Evolutionary conservation across 1,140 invertebrate genomes (phyloP).

Genomic region (Orussus abietinus): DNA sequence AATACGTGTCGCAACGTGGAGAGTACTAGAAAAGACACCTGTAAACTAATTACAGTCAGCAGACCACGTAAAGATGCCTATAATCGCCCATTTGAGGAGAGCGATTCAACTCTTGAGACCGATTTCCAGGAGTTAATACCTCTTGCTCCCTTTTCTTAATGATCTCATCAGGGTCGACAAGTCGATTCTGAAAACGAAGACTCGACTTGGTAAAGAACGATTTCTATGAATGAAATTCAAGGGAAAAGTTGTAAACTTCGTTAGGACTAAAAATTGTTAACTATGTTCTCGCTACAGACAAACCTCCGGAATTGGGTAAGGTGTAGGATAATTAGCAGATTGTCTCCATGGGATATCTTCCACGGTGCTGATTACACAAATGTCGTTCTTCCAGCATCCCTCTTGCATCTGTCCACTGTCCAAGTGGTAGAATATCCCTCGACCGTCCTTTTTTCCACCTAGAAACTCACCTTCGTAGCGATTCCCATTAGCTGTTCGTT

Average conservation of each 20-base stretch:
- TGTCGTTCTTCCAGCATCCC: constrained; percentile 55
- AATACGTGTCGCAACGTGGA: no score
- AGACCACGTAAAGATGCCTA: neutral
- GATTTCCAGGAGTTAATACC: constrained; percentile 3
- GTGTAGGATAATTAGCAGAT: constrained; percentile 50
- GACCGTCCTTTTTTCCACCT: constrained; percentile 55
- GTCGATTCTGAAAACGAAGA: constrained; percentile 8
- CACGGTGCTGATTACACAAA: constrained; percentile 54
- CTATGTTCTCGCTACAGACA: constrained; percentile 14
- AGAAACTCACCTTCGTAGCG: constrained; percentile 61
- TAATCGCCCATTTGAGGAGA: constrained; percentile 2
- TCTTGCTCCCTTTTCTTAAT: constrained; percentile 3
- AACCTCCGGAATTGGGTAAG: constrained; percentile 57
- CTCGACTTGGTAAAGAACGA: neutral
- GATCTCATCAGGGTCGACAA: neutral
- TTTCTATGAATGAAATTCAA: neutral
- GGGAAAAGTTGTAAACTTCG: neutral
- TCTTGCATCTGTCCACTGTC: constrained; percentile 59
- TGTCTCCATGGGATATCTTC: constrained; percentile 57
- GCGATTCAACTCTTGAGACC: neutral
- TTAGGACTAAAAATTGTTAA: constrained; percentile 4
- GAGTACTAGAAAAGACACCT: no score
- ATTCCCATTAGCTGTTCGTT: constrained; percentile 59
- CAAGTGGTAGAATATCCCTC: constrained; percentile 60
- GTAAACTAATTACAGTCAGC: neutral